Conservation (phyloP, 2,888 invertebrate genomes). For the Crepidodera aurea region DNA sequence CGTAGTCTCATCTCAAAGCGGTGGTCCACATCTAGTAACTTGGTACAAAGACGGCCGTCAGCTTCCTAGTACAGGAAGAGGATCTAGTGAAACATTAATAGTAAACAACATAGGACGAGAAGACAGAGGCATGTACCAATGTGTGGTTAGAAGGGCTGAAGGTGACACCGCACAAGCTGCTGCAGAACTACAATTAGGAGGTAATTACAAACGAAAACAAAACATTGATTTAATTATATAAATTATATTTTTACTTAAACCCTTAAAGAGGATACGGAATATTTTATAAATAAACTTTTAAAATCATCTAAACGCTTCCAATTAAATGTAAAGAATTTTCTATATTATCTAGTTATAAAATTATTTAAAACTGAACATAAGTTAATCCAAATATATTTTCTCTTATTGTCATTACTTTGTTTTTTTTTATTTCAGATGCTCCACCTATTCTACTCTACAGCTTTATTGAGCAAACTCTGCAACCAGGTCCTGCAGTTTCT, state of each 20-base stretch:
- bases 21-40: constrained; percentile 61
- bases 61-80: constrained; percentile 71
- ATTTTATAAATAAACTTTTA: too few species aligned
- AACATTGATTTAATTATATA: background rate
- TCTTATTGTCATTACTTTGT: too few species aligned
- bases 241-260: background rate
- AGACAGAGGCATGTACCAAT: constrained; percentile 81
- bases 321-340: too few species aligned
- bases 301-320: too few species aligned
- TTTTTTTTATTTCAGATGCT: constrained; percentile 69
- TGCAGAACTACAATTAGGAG: constrained; percentile 76
- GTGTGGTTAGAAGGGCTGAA: constrained; percentile 74
- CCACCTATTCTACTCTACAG: constrained; percentile 77
- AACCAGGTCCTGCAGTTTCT: constrained; percentile 80
- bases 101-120: constrained; percentile 74
- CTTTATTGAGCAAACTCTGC: constrained; percentile 80
- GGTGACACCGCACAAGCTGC: constrained; percentile 80
- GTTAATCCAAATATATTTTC: too few species aligned
- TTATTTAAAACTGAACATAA: too few species aligned
- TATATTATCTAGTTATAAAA: too few species aligned
- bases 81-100: constrained; percentile 69
- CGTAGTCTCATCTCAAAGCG: constrained; percentile 66
- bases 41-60: constrained; percentile 74
- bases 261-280: too few species aligned
- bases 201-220: constrained; percentile 61